Evolutionary conservation across 2,113 vertebrate genomes (phyloP).

Genomic region (Etheostoma cragini): DNA sequence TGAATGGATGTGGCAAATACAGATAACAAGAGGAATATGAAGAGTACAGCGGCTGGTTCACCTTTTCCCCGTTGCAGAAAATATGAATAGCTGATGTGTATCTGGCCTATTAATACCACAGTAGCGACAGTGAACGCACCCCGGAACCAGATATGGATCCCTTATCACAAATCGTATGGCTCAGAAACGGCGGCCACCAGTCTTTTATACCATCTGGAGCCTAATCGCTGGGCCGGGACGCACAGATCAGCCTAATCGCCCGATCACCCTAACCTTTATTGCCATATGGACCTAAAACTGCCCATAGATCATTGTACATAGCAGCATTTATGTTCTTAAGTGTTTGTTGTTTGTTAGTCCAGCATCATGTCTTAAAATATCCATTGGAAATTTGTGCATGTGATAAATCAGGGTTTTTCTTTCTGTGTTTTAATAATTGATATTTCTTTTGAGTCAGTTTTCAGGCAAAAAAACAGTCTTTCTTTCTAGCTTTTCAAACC

Average conservation of each 20-base stretch:
- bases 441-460: not conserved
- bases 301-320: constrained; percentile 38
- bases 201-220: constrained; percentile 65
- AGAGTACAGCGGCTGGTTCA: constrained; percentile 56
- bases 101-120: constrained; percentile 71
- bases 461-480: constrained; percentile 1
- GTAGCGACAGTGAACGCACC: constrained; percentile 60
- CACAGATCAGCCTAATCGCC: constrained; percentile 54
- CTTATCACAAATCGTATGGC: constrained; percentile 54
- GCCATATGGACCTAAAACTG: constrained; percentile 60
- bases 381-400: not conserved
- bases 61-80: constrained; percentile 48
- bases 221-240: constrained; percentile 40
- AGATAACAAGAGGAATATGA: constrained; percentile 76
- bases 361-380: constrained; percentile 32
- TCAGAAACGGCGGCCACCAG: constrained; percentile 27
- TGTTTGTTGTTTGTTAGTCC: constrained; percentile 29
- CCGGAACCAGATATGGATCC: constrained; percentile 60
- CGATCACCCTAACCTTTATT: constrained; percentile 48
- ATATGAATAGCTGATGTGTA: constrained; percentile 72
- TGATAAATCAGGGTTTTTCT: not conserved
- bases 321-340: constrained; percentile 45
- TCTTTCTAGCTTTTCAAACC: not conserved
- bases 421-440: constrained; percentile 13
- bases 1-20: constrained; percentile 71